These are phyloP conservation scores for Cataglyphis hispanica DNA, from an alignment of 1,140 invertebrate species.

Conservation along the genomic window DNA sequence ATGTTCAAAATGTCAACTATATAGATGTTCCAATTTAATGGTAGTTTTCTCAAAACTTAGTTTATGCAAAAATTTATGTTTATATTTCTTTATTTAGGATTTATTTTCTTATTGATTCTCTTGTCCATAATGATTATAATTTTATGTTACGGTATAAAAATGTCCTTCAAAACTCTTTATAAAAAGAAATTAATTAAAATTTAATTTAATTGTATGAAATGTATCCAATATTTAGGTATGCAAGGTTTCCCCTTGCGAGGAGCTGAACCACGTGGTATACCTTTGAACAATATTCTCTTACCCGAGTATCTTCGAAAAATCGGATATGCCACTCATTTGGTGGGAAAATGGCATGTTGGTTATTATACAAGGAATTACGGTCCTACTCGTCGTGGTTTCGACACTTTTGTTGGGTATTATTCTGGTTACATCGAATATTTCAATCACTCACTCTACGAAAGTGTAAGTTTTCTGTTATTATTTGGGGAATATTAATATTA, in stretches of 20 bases:
- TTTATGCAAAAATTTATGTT: background rate
- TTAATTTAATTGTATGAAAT: constrained; percentile 6
- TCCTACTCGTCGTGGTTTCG: constrained; percentile 88
- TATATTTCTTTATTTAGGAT: background rate
- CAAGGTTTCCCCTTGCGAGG: constrained; percentile 88
- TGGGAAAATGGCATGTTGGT: constrained; percentile 86
- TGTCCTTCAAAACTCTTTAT: background rate
- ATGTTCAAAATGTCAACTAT: background rate
- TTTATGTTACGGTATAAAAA: background rate
- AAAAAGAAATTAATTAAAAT: background rate
- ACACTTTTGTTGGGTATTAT: constrained; percentile 90
- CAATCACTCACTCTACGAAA: constrained; percentile 83
- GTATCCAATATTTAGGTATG: constrained; percentile 85
- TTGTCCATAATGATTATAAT: background rate
- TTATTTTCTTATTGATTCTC: background rate
- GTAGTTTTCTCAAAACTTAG: background rate
- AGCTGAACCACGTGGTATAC: constrained; percentile 87
- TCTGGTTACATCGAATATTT: constrained; percentile 88
- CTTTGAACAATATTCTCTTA: constrained; percentile 87
- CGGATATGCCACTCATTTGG: constrained; percentile 79
- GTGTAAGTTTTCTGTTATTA: constrained; percentile 78
- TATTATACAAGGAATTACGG: constrained; percentile 84
- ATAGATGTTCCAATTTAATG: background rate
- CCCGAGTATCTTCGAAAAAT: constrained; percentile 86
- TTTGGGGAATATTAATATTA: background rate